Evolutionary conservation across 64 coral and sea anemone genomes (phyloP).

Genomic region (Montipora efflorescens): DNA sequence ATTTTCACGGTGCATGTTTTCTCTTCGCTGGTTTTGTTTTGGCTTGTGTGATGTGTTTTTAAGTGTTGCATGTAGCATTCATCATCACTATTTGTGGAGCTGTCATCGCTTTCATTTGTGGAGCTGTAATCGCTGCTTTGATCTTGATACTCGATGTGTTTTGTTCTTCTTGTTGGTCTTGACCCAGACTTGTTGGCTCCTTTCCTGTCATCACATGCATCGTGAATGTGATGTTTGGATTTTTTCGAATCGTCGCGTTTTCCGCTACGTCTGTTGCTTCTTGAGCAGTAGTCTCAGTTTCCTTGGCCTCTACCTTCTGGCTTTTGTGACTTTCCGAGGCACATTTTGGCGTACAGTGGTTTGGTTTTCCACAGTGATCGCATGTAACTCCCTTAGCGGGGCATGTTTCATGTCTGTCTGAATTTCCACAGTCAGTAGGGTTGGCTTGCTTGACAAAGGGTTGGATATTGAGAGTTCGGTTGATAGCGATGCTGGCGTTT

Average conservation of each 20-base stretch:
- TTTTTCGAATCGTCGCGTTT: constrained; percentile 15
- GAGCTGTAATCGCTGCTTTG: constrained; percentile 21
- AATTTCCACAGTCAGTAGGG: constrained; percentile 38
- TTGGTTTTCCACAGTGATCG: constrained; percentile 61
- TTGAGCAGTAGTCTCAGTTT: not conserved
- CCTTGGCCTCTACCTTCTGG: constrained; percentile 14
- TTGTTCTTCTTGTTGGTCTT: constrained; percentile 25
- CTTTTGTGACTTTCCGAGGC: constrained; percentile 35
- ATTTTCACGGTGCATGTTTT: constrained; percentile 66
- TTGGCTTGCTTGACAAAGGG: constrained; percentile 16
- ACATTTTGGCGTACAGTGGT: constrained; percentile 68
- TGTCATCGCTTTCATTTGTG: constrained; percentile 47
- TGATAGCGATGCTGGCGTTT: constrained; percentile 10
- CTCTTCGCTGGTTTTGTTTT: not conserved
- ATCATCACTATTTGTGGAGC: constrained; percentile 20
- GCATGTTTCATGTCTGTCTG: constrained; percentile 56
- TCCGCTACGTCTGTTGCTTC: not conserved
- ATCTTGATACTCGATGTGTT: constrained; percentile 8
- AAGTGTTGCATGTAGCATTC: constrained; percentile 24
- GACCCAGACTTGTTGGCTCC: constrained; percentile 23
- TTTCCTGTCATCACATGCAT: constrained; percentile 28
- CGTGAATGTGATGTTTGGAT: constrained; percentile 16
- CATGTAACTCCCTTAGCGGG: constrained; percentile 47
- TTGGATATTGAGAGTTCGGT: constrained; percentile 47
- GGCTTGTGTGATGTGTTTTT: constrained; percentile 39